Percentiles rank a stretch among this genome's conserved stretches.
These are phyloP conservation scores for Ceraclea dissimilis DNA, from an alignment of 2,888 invertebrate genomes.

Conservation along the genomic window DNA sequence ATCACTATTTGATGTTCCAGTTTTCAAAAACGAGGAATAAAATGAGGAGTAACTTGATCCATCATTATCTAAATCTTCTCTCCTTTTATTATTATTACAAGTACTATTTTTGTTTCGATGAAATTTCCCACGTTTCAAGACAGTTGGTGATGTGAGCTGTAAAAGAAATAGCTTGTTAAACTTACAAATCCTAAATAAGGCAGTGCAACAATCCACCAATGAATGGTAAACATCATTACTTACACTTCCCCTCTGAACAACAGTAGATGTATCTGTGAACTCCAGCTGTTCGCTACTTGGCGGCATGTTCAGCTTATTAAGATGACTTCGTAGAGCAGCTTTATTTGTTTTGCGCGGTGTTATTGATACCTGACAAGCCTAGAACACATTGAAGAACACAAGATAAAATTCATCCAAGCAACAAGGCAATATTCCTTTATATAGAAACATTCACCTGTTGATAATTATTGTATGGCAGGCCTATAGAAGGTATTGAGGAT, in stretches of 20 bases:
- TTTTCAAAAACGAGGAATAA: slow-evolving; percentile 64
- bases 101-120: background rate
- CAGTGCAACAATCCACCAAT: too few relatives aligned
- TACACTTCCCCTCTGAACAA: slow-evolving; percentile 48
- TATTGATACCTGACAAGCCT: slow-evolving; percentile 10
- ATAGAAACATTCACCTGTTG: slow-evolving; percentile 14
- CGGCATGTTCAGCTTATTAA: background rate
- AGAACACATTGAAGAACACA: background rate
- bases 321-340: background rate
- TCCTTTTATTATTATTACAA: background rate
- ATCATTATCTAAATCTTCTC: slow-evolving; percentile 33
- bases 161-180: background rate
- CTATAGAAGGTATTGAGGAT: slow-evolving; percentile 9
- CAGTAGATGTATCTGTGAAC: slow-evolving; percentile 48
- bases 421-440: too few relatives aligned
- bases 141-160: background rate
- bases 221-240: background rate
- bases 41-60: slow-evolving; percentile 61
- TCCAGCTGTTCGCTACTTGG: slow-evolving; percentile 28
- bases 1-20: slow-evolving; percentile 43
- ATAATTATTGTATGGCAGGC: slow-evolving; percentile 15
- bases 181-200: too few relatives aligned
- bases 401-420: background rate
- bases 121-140: background rate
- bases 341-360: background rate